Conservation (phyloP, 2,113 vertebrate species). For the Chlorodrepanis virens region DNA sequence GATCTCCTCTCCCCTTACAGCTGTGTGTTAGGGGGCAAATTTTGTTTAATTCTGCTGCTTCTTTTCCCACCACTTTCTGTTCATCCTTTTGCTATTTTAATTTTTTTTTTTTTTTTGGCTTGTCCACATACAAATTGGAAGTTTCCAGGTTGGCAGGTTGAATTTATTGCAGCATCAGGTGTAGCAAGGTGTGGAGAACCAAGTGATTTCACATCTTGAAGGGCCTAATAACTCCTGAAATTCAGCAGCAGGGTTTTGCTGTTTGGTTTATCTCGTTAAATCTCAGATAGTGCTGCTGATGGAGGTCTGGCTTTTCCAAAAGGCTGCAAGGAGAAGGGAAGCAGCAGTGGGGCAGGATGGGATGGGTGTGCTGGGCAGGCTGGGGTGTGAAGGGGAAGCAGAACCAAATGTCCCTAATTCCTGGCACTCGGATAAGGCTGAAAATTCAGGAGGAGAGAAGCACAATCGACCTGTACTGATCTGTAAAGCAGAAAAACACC, state of each 20-base stretch:
- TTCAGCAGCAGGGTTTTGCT: not conserved
- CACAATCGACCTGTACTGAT: not conserved
- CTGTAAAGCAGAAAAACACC: not conserved
- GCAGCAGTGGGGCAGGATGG: not conserved
- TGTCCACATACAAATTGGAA: no score
- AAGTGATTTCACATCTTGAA: not conserved
- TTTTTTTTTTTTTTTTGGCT: no score
- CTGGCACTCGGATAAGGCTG: not conserved
- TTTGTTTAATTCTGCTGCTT: not conserved
- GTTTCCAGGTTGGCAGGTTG: not conserved
- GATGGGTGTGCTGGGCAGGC: not conserved
- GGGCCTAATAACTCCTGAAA: not conserved
- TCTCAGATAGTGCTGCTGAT: not conserved
- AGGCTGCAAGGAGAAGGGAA: not conserved
- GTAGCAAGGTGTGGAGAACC: not conserved
- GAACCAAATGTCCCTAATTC: not conserved
- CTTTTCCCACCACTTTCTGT: not conserved
- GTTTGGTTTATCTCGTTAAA: accelerated
- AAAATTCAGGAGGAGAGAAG: not conserved
- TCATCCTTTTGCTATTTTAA: accelerated
- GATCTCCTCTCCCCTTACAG: not conserved
- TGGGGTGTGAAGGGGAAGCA: not conserved
- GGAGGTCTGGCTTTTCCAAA: not conserved
- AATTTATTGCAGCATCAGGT: not conserved
- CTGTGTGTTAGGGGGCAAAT: not conserved